Evolutionary conservation across 1,140 invertebrate genomes (phyloP).

Genomic region (Panulirus ornatus): DNA sequence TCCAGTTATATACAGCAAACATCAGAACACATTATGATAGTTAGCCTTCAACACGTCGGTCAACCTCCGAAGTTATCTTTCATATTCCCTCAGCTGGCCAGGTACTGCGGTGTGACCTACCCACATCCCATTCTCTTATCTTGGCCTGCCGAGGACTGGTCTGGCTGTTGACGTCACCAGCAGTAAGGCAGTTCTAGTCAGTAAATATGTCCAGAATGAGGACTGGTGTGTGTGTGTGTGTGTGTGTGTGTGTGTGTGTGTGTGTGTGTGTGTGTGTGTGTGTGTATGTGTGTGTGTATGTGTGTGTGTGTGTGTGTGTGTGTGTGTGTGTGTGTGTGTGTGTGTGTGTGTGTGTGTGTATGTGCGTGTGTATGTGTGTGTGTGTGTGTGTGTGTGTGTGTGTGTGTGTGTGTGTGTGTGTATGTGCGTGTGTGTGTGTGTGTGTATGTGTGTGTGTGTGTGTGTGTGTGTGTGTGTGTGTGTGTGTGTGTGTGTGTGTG

Average conservation of each 20-base stretch:
- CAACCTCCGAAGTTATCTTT: no score
- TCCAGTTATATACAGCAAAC: no score
- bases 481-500: neutral
- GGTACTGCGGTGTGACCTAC: no score
- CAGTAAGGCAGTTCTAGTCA: no score
- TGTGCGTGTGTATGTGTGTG: neutral
- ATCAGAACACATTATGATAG: no score
- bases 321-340: conserved; percentile 2
- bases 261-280: neutral
- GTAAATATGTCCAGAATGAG: no score
- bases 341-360: conserved; percentile 2
- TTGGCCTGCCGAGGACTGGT: no score
- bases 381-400: neutral
- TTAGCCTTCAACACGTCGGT: no score
- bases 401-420: neutral
- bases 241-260: neutral
- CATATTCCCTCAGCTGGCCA: no score
- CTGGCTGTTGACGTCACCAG: no score
- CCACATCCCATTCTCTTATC: no score
- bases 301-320: conserved; percentile 2
- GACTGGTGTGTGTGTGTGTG: neutral
- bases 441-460: neutral
- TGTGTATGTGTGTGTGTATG: neutral
- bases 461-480: conserved; percentile 7
- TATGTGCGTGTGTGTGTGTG: neutral